Evolutionary conservation across 2,888 invertebrate species (phyloP).

Genomic region (Meganola albula): DNA sequence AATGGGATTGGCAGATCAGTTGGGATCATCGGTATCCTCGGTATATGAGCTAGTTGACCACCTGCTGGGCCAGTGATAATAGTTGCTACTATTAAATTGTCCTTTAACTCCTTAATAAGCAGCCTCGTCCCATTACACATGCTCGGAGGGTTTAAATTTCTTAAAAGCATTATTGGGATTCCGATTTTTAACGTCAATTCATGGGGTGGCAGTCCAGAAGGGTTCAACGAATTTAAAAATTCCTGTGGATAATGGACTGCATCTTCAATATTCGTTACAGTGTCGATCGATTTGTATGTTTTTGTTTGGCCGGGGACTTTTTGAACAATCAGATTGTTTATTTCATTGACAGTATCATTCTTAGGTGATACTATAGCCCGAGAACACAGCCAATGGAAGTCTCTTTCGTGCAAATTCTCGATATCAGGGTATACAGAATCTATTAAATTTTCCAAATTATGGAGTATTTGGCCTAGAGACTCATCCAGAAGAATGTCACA

Average conservation of each 20-base stretch:
- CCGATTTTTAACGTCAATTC: constrained; percentile 22
- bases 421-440: constrained; percentile 13
- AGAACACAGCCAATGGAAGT: constrained; percentile 24
- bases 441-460: constrained; percentile 19
- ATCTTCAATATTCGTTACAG: constrained; percentile 24
- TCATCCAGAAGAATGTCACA: constrained; percentile 14
- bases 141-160: constrained; percentile 20
- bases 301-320: constrained; percentile 17
- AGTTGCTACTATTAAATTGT: constrained; percentile 25
- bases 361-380: constrained; percentile 27
- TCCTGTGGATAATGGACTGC: constrained; percentile 28
- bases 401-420: constrained; percentile 13
- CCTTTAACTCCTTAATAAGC: constrained; percentile 22
- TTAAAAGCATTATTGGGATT: constrained; percentile 18
- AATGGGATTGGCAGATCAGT: constrained; percentile 19
- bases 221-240: constrained; percentile 32
- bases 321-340: constrained; percentile 20
- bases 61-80: constrained; percentile 21
- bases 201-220: constrained; percentile 24
- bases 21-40: constrained; percentile 17
- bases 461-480: too few relatives aligned
- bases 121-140: constrained; percentile 26
- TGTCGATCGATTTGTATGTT: constrained; percentile 24
- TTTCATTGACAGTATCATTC: constrained; percentile 27
- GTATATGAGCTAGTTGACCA: constrained; percentile 21